phyloP scores from a whole-genome alignment of 2,797 vertebrate genomes.

The Erethizon dorsatum region DNA sequence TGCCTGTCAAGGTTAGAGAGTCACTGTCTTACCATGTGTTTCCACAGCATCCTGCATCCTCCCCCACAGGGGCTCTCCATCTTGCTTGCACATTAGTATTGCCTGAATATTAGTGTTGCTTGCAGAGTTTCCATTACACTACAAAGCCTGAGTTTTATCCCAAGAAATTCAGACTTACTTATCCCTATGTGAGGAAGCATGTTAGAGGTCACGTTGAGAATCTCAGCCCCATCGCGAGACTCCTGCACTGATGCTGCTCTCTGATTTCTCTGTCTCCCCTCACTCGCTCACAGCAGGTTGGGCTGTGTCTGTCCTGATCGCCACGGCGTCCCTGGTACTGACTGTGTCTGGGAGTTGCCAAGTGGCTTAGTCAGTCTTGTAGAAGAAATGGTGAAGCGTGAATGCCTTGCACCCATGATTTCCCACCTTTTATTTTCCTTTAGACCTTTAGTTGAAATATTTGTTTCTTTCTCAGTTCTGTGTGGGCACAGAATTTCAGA shows the following conservation, averaged over 20 bases:
- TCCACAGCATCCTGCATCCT: rapidly evolving
- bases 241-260: rapidly evolving
- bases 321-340: not conserved
- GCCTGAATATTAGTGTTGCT: not conserved
- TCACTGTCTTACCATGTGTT: not conserved
- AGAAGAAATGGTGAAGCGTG: not conserved
- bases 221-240: not conserved
- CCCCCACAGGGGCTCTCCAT: rapidly evolving
- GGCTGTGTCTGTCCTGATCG: rapidly evolving
- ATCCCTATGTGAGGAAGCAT: too few relatives aligned
- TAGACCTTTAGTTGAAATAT: not conserved
- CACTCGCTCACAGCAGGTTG: not conserved
- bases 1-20: too few relatives aligned
- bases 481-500: not conserved
- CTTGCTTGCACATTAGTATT: not conserved
- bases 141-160: not conserved
- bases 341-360: too few relatives aligned
- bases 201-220: not conserved
- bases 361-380: too few relatives aligned
- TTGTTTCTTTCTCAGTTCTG: conserved; percentile 27
- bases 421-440: not conserved
- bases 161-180: not conserved
- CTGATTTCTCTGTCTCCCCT: not conserved
- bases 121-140: not conserved
- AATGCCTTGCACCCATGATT: not conserved